Base-by-base conservation (phyloP, 2,113 vertebrate genomes). In the Pteruthius melanotis region DNA sequence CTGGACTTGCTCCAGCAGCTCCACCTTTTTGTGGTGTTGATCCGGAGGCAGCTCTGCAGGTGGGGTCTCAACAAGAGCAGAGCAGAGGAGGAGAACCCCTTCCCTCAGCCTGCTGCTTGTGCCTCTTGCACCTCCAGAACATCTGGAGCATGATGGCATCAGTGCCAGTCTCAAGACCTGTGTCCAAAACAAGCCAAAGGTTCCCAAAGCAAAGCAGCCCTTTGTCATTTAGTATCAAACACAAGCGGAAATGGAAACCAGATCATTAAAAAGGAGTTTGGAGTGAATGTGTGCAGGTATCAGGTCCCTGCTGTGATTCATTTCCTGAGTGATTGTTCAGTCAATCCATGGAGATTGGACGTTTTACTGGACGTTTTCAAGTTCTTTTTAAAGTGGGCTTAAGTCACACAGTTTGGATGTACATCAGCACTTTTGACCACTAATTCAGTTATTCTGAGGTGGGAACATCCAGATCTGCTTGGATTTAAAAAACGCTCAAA, bases 241-340 rank as follows among this genome's bases (percentile, higher is more conserved):
- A 33, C 0, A 1, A 76, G 30, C 0, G 0, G 44, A 86, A 50
- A 19, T 3, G 14, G 17, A 33, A 90, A 13, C 16, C 30, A 57
- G 54, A 33, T 72, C 19, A 24, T 68, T 63, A 40, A 50, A 54
- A 64, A 68, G 30, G 19, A 69, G 9, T 56, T 80, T 72, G 39
- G 22, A 37, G 70, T 59, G 15, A 81, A 37, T 44, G 15, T 59
- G 52, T 70, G 75, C 44, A 75, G 56, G 63, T 78, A n/a, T 53
- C 42, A 16, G 33, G 45, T 63, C 22, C 33, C 27, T 90, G 30
- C 47, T 74, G 11, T 54, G 59, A 66, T 80, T 81, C 37, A 37
- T 52, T 47, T 35, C 24, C 6, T 54, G 50, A 28, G 6, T 44
- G 49, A 17, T 13, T 70, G 26, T 59, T 74, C 61, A 57, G 40